A percentile compares a stretch with the other conserved stretches of the same genome.
Evolutionary conservation across 1,140 invertebrate genomes (phyloP).

Genomic region (Neotoxoptera formosana): DNA sequence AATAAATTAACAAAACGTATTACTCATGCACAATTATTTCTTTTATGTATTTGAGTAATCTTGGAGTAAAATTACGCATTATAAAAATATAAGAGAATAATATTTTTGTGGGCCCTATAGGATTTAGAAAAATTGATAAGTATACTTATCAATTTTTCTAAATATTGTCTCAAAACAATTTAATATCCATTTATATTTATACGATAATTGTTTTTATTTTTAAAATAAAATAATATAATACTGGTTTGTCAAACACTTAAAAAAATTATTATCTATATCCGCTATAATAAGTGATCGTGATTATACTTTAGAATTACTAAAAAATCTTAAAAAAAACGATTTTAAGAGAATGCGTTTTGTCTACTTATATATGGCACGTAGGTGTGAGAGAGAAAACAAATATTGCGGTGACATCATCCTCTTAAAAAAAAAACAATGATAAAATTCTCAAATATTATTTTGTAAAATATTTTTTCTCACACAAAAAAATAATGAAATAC

Average conservation of each 20-base stretch:
- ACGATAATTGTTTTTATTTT: background rate
- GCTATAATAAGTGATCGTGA: background rate
- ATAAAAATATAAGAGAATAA: background rate
- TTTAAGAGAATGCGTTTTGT: background rate
- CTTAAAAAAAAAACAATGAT: background rate
- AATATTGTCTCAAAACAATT: background rate
- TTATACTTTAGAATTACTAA: background rate
- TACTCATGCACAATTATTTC: background rate
- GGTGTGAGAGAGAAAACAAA: background rate
- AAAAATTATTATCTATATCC: background rate
- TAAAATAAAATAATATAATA: background rate
- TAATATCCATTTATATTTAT: background rate
- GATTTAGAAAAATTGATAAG: no score
- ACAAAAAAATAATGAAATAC: background rate
- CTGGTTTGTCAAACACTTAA: background rate
- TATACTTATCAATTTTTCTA: background rate
- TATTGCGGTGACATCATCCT: background rate
- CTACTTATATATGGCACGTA: no score
- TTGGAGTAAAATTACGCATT: background rate
- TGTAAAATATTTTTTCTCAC: background rate
- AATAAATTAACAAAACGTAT: background rate
- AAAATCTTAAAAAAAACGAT: background rate
- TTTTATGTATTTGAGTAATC: background rate
- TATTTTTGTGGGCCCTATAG: no score
- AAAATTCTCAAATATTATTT: background rate